phyloP scores from a whole-genome alignment of 2,888 invertebrate genomes.

The Conomelus anceps region DNA sequence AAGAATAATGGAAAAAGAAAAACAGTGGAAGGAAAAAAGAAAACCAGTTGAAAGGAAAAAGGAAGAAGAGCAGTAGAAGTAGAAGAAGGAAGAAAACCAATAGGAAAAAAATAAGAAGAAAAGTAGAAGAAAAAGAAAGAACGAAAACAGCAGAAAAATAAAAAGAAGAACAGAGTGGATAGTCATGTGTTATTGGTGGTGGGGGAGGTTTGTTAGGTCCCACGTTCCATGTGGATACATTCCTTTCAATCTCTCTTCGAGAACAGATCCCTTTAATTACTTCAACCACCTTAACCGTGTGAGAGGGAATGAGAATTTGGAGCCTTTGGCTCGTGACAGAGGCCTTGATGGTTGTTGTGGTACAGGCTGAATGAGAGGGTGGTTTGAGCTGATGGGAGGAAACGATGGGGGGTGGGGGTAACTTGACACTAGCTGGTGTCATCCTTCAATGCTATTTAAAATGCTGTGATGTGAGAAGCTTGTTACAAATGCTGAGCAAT shows the following conservation, averaged over 20 bases:
- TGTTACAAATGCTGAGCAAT: neutral
- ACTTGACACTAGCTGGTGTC: neutral
- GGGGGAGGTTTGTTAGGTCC: neutral
- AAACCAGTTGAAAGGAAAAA: too few relatives aligned
- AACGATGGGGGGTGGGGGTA: too few relatives aligned
- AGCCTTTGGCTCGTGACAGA: neutral
- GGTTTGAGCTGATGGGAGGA: neutral
- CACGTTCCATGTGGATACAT: neutral
- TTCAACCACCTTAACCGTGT: neutral
- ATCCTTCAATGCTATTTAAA: neutral
- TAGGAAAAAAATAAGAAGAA: too few relatives aligned
- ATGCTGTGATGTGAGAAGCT: neutral
- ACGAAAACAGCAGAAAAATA: too few relatives aligned
- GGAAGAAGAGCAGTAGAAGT: too few relatives aligned
- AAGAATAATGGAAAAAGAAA: too few relatives aligned
- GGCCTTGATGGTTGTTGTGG: neutral
- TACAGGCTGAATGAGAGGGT: neutral
- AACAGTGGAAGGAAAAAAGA: too few relatives aligned
- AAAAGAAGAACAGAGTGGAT: too few relatives aligned
- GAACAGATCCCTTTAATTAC: neutral
- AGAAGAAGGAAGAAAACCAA: too few relatives aligned
- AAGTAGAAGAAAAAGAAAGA: too few relatives aligned
- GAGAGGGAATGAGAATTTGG: neutral
- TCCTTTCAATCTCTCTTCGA: neutral
- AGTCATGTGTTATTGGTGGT: neutral